Evolutionary conservation across 2,797 vertebrate genomes (phyloP), one percentile per base, ranked within the genome.

Genomic region (Megaceryle alcyon): DNA sequence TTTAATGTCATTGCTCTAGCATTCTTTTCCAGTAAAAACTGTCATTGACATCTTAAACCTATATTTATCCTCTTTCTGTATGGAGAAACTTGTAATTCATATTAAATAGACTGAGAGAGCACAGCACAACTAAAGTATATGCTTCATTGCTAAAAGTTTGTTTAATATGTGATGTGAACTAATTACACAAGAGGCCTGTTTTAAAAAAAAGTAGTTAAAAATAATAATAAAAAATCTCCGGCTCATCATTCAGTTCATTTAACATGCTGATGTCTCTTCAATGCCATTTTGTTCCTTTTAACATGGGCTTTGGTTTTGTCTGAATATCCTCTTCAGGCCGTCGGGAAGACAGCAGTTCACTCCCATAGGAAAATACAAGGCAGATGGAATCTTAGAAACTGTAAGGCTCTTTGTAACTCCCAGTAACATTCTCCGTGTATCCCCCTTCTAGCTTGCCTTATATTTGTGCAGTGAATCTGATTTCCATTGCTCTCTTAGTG

Each of bases 311-410:
- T 73, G 94, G 35, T 95, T 69, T 84, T 91, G 26, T 96, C 93
- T 96, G 68, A 49, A 35, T 96, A 51, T 97, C 82, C 70, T 95
- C 87, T 96, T 79, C 95, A 98, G 98, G 97, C 90, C 97, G 11
- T 98, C 98, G 9, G 98, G 98, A 94, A 97, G 92, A 51, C 97
- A 98, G 83, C 98, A 98, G 80, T 98, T 98, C 97, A 97, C 96
- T 82, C 98, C 98, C 64, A 82, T 97, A 43, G 98, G 98, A 92
- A 98, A 98, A 97, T 98, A 98, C 96, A 98, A 98, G 98, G 97
- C 98, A 70, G 98, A 98, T 92, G 98, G 98, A 92, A 96, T 98
- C 96, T 94, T 98, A 88, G 98, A 98, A 97, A 98, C 97, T 94
- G 98, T 98, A 98, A 75, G 97, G 53, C 88, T 97, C 92, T 94